phyloP scores from a whole-genome alignment of 2,888 invertebrate species.

The Stenoptilia bipunctidactyla region DNA sequence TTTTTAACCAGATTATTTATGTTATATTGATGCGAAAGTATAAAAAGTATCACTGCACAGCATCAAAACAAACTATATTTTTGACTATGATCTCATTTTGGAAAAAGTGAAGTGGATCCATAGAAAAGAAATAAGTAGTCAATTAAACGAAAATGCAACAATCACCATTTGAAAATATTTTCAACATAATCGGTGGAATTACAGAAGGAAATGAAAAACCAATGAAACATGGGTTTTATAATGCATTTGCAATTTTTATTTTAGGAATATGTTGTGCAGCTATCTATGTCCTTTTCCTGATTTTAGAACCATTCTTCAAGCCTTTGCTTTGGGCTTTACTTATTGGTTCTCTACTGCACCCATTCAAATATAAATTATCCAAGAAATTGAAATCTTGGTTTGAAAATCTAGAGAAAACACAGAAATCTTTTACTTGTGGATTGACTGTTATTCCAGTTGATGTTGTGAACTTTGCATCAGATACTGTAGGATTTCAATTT shows the following conservation, averaged over 20 bases:
- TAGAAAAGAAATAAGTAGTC: too few species aligned
- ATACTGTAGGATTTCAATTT: constrained; percentile 79
- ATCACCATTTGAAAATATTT: constrained; percentile 75
- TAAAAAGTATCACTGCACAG: too few species aligned
- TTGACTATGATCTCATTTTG: too few species aligned
- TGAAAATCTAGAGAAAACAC: constrained; percentile 74
- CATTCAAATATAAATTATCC: constrained; percentile 88
- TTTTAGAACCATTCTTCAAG: constrained; percentile 91
- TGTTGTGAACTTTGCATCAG: constrained; percentile 81
- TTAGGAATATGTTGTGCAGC: constrained; percentile 77
- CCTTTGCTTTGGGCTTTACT: constrained; percentile 96
- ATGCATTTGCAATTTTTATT: constrained; percentile 85
- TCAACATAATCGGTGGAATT: constrained; percentile 76
- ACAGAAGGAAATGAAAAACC: constrained; percentile 88
- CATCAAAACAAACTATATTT: too few species aligned
- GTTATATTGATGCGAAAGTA: too few species aligned
- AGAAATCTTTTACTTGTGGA: constrained; percentile 74
- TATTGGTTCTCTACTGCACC: constrained; percentile 97
- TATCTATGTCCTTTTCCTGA: constrained; percentile 83
- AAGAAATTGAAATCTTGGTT: constrained; percentile 85
- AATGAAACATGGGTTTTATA: constrained; percentile 92
- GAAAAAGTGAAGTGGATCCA: too few species aligned
- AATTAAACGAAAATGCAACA: constrained; percentile 47
- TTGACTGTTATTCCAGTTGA: constrained; percentile 79
- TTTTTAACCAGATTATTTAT: too few species aligned